Conservation (phyloP, 2,797 vertebrate species). For the Melanotaenia boesemani region DNA sequence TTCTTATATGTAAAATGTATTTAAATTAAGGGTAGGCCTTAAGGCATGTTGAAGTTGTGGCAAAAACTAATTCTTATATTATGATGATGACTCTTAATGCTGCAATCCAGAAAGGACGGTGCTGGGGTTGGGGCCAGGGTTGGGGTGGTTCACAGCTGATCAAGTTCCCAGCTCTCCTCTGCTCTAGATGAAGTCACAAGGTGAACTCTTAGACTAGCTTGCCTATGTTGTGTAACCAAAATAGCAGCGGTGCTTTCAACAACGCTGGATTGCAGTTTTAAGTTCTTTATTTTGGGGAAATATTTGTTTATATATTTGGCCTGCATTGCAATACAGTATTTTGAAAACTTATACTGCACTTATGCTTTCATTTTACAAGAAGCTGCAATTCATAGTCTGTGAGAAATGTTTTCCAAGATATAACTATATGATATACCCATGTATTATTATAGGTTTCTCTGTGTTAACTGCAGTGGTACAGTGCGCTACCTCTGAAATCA, state of each 20-base stretch:
- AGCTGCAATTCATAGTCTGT: slow-evolving; percentile 59
- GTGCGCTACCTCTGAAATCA: slow-evolving; percentile 69
- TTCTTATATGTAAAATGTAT: slow-evolving; percentile 80
- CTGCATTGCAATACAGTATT: slow-evolving; percentile 77
- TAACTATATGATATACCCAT: slow-evolving; percentile 54
- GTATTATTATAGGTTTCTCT: slow-evolving; percentile 54
- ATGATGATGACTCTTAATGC: slow-evolving; percentile 70
- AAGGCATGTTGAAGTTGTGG: slow-evolving; percentile 76
- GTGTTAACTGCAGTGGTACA: slow-evolving; percentile 69
- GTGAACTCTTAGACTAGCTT: slow-evolving; percentile 39
- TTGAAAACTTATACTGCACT: slow-evolving; percentile 67
- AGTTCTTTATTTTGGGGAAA: slow-evolving; percentile 56
- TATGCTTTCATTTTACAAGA: slow-evolving; percentile 65
- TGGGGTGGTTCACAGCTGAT: slow-evolving; percentile 40
- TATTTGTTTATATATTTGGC: slow-evolving; percentile 63
- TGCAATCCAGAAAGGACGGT: slow-evolving; percentile 74
- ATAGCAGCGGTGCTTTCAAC: slow-evolving; percentile 71
- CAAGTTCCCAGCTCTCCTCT: slow-evolving; percentile 44
- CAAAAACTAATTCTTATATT: slow-evolving; percentile 58
- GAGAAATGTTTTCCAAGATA: slow-evolving; percentile 45
- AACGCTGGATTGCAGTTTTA: slow-evolving; percentile 78
- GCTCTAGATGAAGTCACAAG: slow-evolving; percentile 30
- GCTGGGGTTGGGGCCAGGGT: slow-evolving; percentile 15
- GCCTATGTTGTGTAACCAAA: slow-evolving; percentile 59
- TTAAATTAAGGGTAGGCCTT: slow-evolving; percentile 76